Evolutionary conservation across 1,140 invertebrate genomes (phyloP).

Genomic region (Drosophila tropicalis): DNA sequence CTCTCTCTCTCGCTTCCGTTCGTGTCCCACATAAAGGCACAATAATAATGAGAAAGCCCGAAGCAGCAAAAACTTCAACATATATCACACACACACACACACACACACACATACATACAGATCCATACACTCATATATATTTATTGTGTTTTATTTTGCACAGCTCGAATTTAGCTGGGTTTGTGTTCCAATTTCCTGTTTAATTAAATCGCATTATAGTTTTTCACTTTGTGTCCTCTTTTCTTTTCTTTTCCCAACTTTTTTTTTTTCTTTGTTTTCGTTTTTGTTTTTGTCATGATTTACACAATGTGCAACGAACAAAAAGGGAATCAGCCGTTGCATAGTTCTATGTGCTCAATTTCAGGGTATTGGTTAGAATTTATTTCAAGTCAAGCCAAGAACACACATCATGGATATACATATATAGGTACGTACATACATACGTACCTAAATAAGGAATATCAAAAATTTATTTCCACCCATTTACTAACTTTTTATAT

Average conservation of each 20-base stretch:
- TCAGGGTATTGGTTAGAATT: not conserved
- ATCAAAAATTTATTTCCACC: no score
- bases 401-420: not conserved
- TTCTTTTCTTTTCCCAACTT: slow-evolving; percentile 18
- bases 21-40: slow-evolving; percentile 64
- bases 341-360: not conserved
- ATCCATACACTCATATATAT: not conserved
- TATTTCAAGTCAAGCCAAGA: not conserved
- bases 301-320: slow-evolving; percentile 2
- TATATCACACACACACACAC: slow-evolving; percentile 36
- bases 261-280: slow-evolving; percentile 22
- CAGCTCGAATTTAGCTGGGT: slow-evolving; percentile 14
- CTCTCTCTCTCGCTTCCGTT: slow-evolving; percentile 30
- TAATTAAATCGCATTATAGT: slow-evolving; percentile 81
- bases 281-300: slow-evolving; percentile 23
- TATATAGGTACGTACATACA: no score
- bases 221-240: slow-evolving; percentile 58
- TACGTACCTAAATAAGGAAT: no score
- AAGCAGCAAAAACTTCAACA: slow-evolving; percentile 53
- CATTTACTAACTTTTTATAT: no score
- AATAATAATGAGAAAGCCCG: slow-evolving; percentile 75
- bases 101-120: slow-evolving; percentile 13
- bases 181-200: slow-evolving; percentile 75
- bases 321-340: not conserved
- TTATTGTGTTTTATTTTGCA: slow-evolving; percentile 7